These are phyloP conservation scores for Agrotis exclamationis DNA, from an alignment of 2,888 invertebrate species.

Conservation along the genomic window DNA sequence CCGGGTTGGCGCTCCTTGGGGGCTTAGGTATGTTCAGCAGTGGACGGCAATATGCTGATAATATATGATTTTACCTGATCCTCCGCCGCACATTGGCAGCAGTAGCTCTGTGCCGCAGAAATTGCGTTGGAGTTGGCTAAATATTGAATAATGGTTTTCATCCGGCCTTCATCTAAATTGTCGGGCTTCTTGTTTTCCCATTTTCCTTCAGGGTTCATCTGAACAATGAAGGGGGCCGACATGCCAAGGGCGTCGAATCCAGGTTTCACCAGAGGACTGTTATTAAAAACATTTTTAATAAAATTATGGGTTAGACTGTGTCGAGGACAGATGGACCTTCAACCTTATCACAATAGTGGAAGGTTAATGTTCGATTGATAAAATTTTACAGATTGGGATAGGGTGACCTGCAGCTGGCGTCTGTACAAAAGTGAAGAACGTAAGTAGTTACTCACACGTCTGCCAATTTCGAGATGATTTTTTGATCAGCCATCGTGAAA, in stretches of 20 bases:
- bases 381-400: no score
- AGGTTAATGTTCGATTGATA: no score
- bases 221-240: conserved; percentile 75
- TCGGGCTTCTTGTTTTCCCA: conserved; percentile 81
- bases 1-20: no score
- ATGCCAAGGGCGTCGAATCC: conserved; percentile 78
- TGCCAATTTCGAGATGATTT: conserved; percentile 71
- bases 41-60: no score
- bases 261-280: conserved; percentile 76
- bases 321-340: no score
- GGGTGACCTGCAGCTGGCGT: no score
- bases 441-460: conserved; percentile 79
- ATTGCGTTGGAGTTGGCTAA: conserved; percentile 79
- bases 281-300: background rate
- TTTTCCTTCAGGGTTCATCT: conserved; percentile 84
- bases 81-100: conserved; percentile 80
- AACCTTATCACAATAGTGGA: no score
- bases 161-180: conserved; percentile 78
- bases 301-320: background rate
- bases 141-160: conserved; percentile 80
- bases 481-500: conserved; percentile 70
- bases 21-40: no score
- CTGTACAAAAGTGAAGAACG: no score
- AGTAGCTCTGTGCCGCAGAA: conserved; percentile 83
- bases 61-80: conserved; percentile 68